These are phyloP conservation scores for Drosophila bifasciata DNA, from an alignment of 1,140 invertebrate genomes.

Conservation along the genomic window DNA sequence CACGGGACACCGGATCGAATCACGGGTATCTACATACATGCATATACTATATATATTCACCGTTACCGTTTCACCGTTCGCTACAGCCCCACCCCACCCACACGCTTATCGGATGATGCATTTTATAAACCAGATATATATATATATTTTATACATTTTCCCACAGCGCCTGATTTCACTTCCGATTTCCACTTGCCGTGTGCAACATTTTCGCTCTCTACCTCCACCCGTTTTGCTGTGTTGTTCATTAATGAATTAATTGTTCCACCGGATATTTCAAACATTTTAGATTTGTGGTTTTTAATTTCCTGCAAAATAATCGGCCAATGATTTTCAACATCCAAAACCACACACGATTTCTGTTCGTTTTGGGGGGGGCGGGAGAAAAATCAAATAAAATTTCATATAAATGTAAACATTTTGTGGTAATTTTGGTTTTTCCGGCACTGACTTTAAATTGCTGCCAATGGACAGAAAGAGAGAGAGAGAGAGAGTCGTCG, in stretches of 20 bases:
- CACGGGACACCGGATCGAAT: slow-evolving; percentile 28
- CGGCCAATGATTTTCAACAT: slow-evolving; percentile 46
- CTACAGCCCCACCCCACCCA: neutral
- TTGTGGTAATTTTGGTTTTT: slow-evolving; percentile 61
- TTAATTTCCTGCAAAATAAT: slow-evolving; percentile 80
- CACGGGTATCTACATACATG: slow-evolving; percentile 5
- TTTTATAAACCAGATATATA: slow-evolving; percentile 32
- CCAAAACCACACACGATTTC: neutral
- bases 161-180: slow-evolving; percentile 73
- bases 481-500: neutral
- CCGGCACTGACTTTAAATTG: slow-evolving; percentile 61
- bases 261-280: slow-evolving; percentile 81
- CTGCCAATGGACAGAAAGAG: slow-evolving; percentile 11
- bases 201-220: slow-evolving; percentile 7
- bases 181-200: slow-evolving; percentile 53
- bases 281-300: slow-evolving; percentile 82
- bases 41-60: neutral
- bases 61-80: neutral
- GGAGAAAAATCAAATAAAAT: slow-evolving; percentile 67
- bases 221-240: neutral
- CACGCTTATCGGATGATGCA: slow-evolving; percentile 28
- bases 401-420: slow-evolving; percentile 68
- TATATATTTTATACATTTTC: slow-evolving; percentile 35
- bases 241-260: slow-evolving; percentile 76
- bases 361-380: slow-evolving; percentile 2